phyloP scores from a whole-genome alignment of 2,888 invertebrate genomes.

The Phortica magna region DNA sequence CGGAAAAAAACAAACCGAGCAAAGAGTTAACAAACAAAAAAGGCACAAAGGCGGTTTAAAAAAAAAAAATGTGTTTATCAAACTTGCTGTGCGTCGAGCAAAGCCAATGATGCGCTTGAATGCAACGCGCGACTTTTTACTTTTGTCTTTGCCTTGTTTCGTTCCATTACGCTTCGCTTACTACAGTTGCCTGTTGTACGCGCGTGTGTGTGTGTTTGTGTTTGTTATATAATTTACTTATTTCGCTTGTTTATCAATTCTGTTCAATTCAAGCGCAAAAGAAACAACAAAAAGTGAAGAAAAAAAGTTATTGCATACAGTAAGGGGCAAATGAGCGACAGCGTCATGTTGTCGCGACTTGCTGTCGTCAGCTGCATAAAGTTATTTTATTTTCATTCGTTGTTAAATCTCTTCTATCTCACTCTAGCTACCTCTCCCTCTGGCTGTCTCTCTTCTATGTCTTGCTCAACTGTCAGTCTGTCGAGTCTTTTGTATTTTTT shows the following conservation, averaged over 20 bases:
- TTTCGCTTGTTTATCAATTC: not conserved
- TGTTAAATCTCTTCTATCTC: constrained; percentile 36
- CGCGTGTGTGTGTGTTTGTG: too few species aligned
- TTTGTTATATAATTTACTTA: not conserved
- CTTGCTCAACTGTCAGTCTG: too few species aligned
- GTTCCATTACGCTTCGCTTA: not conserved
- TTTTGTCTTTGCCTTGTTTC: not conserved
- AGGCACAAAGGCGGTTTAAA: not conserved
- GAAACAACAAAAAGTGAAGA: not conserved
- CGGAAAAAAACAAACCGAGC: too few species aligned
- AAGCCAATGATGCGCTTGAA: constrained; percentile 27
- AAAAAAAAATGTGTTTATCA: not conserved
- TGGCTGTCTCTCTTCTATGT: not conserved
- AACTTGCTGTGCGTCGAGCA: not conserved
- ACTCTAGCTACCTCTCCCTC: constrained; percentile 42
- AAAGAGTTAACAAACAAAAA: too few species aligned
- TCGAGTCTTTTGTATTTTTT: not conserved
- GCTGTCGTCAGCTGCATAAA: constrained; percentile 62
- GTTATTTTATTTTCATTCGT: constrained; percentile 68
- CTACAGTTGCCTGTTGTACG: not conserved
- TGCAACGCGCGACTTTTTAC: not conserved
- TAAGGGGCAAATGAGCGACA: constrained; percentile 53
- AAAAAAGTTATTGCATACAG: constrained; percentile 62
- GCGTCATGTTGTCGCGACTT: constrained; percentile 66
- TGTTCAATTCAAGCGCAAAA: not conserved